Percentiles rank a stretch among this genome's conserved stretches.
These are phyloP conservation scores for Martes martes DNA, from an alignment of 2,113 vertebrate genomes.

Conservation along the genomic window DNA sequence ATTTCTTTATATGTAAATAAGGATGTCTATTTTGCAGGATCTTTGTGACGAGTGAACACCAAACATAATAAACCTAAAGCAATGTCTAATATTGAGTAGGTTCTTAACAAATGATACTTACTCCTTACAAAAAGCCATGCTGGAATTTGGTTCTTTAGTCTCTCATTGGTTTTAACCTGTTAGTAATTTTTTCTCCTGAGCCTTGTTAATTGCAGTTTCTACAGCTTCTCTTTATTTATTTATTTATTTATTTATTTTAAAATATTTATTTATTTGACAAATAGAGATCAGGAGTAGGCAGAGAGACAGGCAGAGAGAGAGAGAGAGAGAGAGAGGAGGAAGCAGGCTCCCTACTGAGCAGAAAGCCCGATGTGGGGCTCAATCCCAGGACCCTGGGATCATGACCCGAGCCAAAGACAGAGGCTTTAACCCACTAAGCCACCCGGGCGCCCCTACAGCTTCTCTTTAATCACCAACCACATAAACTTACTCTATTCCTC, in stretches of 20 bases:
- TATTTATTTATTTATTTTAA: too few relatives aligned
- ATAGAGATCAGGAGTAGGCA: too few relatives aligned
- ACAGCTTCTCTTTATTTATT: too few relatives aligned
- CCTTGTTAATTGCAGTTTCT: not conserved
- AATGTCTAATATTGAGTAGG: not conserved
- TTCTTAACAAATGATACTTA: not conserved
- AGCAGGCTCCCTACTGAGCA: too few relatives aligned
- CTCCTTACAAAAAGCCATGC: not conserved
- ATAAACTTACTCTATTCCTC: not conserved
- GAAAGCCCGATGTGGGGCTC: too few relatives aligned
- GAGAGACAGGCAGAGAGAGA: too few relatives aligned
- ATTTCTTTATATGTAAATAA: slow-evolving; percentile 12
- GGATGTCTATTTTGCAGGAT: not conserved
- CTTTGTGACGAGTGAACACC: not conserved
- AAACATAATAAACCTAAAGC: slow-evolving; percentile 8
- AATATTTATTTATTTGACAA: too few relatives aligned
- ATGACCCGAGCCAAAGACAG: too few relatives aligned
- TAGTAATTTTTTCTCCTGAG: not conserved
- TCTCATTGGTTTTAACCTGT: not conserved
- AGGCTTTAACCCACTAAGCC: too few relatives aligned
- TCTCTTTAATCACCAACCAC: slow-evolving; percentile 10
- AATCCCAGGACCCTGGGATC: too few relatives aligned
- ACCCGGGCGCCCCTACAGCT: not conserved
- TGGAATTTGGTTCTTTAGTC: not conserved
- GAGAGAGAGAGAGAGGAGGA: too few relatives aligned